phyloP scores from a whole-genome alignment of 2,888 invertebrate genomes.

The Polylopha cassiicola region DNA sequence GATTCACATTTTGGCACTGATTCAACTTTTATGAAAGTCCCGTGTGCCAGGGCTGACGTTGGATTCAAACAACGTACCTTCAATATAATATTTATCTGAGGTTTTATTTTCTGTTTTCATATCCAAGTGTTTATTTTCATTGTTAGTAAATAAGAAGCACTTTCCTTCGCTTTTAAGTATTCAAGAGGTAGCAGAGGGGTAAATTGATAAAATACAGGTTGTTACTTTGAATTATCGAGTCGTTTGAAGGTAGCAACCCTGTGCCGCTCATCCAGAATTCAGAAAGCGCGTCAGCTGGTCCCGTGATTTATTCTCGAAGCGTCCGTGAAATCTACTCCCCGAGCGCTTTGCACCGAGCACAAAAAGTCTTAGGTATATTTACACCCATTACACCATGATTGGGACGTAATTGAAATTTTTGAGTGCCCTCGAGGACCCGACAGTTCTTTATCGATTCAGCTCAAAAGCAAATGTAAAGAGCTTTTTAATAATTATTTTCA shows the following conservation, averaged over 20 bases:
- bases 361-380: slow-evolving; percentile 25
- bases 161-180: slow-evolving; percentile 13
- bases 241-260: slow-evolving; percentile 34
- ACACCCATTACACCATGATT: slow-evolving; percentile 32
- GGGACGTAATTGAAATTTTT: slow-evolving; percentile 25
- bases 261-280: slow-evolving; percentile 57
- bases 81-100: slow-evolving; percentile 7
- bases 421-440: slow-evolving; percentile 12
- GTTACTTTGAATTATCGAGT: slow-evolving; percentile 28
- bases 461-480: no score
- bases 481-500: neutral
- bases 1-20: slow-evolving; percentile 38
- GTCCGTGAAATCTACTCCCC: slow-evolving; percentile 43
- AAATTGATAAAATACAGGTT: slow-evolving; percentile 27
- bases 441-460: no score
- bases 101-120: slow-evolving; percentile 3
- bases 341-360: slow-evolving; percentile 22
- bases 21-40: slow-evolving; percentile 39
- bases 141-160: slow-evolving; percentile 11
- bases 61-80: slow-evolving; percentile 2
- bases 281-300: slow-evolving; percentile 57
- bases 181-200: slow-evolving; percentile 17
- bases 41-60: slow-evolving; percentile 22
- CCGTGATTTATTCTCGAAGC: slow-evolving; percentile 59
- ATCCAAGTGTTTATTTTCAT: slow-evolving; percentile 4